A percentile compares a stretch with the other conserved stretches of the same genome.
Evolutionary conservation across 2,888 invertebrate genomes (phyloP).

Genomic region (Scaeva pyrastri): DNA sequence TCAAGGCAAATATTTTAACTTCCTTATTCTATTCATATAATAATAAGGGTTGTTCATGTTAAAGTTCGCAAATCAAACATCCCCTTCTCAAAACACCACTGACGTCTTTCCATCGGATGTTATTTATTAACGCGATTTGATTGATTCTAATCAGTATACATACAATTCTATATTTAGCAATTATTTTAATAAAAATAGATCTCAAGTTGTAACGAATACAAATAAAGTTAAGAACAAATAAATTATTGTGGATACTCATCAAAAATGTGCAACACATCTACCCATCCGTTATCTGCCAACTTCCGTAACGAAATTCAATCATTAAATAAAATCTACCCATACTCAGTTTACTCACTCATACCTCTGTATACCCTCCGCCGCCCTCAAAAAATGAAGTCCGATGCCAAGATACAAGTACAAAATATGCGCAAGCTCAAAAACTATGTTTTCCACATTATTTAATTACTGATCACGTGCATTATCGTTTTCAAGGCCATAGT

Average conservation of each 20-base stretch:
- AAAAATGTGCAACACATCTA: slow-evolving; percentile 32
- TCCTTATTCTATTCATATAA: not conserved
- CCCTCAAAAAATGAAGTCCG: not conserved
- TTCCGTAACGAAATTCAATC: slow-evolving; percentile 22
- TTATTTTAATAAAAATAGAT: not conserved
- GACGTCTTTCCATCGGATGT: slow-evolving; percentile 29
- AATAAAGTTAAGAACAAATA: not conserved
- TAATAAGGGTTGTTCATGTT: too few species aligned
- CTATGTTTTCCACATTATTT: slow-evolving; percentile 40
- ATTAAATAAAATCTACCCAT: not conserved
- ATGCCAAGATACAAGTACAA: not conserved
- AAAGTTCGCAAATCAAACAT: not conserved
- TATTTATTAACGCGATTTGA: not conserved
- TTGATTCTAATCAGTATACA: not conserved
- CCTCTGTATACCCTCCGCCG: not conserved
- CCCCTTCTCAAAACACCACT: not conserved
- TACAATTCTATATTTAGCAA: not conserved
- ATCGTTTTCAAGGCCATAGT: slow-evolving; percentile 59
- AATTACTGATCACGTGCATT: slow-evolving; percentile 65
- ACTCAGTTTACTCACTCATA: too few species aligned
- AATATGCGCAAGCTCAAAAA: slow-evolving; percentile 5
- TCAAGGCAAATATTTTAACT: not conserved
- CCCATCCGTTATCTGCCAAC: slow-evolving; percentile 38
- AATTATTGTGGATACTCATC: not conserved
- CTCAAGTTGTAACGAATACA: not conserved